Evolutionary conservation across 1,140 invertebrate genomes (phyloP).

Genomic region (Anoplolepis gracilipes): DNA sequence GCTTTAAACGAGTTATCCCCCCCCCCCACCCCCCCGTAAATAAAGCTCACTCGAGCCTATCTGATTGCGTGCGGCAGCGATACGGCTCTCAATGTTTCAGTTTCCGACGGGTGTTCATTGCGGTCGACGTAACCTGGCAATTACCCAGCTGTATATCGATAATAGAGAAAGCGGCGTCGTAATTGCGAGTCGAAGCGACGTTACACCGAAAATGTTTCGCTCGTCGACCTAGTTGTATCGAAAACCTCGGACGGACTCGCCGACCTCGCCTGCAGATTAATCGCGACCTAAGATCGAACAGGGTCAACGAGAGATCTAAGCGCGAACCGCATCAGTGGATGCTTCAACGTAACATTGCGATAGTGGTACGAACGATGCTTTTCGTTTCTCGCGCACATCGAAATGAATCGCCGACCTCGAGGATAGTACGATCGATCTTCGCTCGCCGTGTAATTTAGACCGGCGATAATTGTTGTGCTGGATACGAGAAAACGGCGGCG

Average conservation of each 20-base stretch:
- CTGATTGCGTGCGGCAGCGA: constrained; percentile 55
- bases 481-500: constrained; percentile 51
- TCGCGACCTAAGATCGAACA: constrained; percentile 35
- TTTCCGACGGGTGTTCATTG: constrained; percentile 8
- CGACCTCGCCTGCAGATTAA: constrained; percentile 9
- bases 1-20: background rate
- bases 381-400: background rate
- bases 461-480: constrained; percentile 55
- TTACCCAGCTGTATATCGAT: constrained; percentile 48
- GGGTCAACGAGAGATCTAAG: constrained; percentile 49
- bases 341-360: constrained; percentile 9
- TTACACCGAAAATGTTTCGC: background rate
- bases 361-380: background rate
- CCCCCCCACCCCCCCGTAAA: background rate
- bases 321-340: constrained; percentile 33
- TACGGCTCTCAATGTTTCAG: constrained; percentile 54
- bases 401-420: background rate
- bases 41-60: background rate
- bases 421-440: constrained; percentile 43
- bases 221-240: background rate
- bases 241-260: background rate
- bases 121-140: constrained; percentile 41
- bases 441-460: constrained; percentile 55
- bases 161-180: constrained; percentile 1
- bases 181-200: constrained; percentile 41